Conservation (phyloP, 2,888 invertebrate genomes). For the Heliconius hortense region DNA sequence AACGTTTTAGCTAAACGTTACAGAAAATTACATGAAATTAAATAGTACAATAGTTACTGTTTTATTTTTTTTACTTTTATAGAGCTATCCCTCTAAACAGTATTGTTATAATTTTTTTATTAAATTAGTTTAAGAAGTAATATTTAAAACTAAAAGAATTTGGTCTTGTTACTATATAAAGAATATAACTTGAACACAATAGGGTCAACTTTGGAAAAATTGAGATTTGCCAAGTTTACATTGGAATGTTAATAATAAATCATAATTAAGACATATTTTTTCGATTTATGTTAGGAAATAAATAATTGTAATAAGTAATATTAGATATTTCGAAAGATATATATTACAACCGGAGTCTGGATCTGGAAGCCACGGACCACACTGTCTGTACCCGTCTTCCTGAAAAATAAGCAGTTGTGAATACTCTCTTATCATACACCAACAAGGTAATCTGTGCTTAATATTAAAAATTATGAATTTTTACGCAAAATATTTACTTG, state of each 20-base stretch:
- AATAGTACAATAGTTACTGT: background rate
- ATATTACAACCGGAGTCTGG: slow-evolving; percentile 43
- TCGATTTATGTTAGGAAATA: background rate
- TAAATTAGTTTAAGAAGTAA: background rate
- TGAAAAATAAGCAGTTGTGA: slow-evolving; percentile 46
- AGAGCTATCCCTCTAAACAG: too few species aligned
- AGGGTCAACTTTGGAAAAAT: background rate
- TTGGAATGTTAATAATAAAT: too few species aligned
- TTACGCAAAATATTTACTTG: too few species aligned
- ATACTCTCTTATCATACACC: background rate
- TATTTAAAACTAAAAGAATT: background rate
- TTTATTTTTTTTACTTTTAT: too few species aligned
- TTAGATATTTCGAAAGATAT: slow-evolving; percentile 19
- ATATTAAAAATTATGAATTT: background rate
- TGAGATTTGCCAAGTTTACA: background rate
- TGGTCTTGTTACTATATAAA: background rate
- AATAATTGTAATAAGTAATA: background rate
- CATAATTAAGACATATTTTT: background rate
- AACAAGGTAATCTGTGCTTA: background rate
- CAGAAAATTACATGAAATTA: background rate
- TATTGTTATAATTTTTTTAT: background rate
- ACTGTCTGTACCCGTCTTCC: slow-evolving; percentile 75
- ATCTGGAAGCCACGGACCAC: slow-evolving; percentile 72
- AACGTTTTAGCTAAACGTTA: background rate
- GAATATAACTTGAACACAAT: background rate